These are phyloP conservation scores for Drosophila mojavensis DNA, from an alignment of 1,140 invertebrate species.

Conservation along the genomic window DNA sequence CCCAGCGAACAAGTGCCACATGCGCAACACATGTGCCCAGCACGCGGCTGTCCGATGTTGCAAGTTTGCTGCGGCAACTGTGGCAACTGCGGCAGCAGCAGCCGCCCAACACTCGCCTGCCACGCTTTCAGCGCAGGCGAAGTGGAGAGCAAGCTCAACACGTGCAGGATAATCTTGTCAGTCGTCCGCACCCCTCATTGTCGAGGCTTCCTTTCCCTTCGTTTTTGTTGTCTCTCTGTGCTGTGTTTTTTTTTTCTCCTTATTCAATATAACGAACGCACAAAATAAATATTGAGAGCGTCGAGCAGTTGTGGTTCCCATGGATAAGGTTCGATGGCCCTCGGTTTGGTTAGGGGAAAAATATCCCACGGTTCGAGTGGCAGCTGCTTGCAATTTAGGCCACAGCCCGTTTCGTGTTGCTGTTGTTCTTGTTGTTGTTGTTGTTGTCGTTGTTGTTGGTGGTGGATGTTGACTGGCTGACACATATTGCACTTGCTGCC, in stretches of 20 bases:
- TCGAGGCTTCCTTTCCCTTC: slow-evolving; percentile 32
- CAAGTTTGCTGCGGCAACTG: slow-evolving; percentile 24
- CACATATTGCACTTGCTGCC: slow-evolving; percentile 74
- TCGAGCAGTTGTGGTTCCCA: slow-evolving; percentile 84
- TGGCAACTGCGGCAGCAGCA: slow-evolving; percentile 20
- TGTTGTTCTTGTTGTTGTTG: slow-evolving; percentile 25
- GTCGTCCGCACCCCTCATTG: slow-evolving; percentile 46
- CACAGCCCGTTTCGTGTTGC: slow-evolving; percentile 68
- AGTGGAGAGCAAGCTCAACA: slow-evolving; percentile 71
- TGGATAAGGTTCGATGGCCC: slow-evolving; percentile 77
- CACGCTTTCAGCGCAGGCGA: slow-evolving; percentile 68
- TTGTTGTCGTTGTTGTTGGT: slow-evolving; percentile 41
- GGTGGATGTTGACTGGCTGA: slow-evolving; percentile 53
- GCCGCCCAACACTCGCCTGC: slow-evolving; percentile 63
- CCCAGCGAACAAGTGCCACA: slow-evolving; percentile 72
- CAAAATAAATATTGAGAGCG: slow-evolving; percentile 81
- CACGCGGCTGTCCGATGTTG: slow-evolving; percentile 49
- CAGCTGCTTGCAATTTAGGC: slow-evolving; percentile 83
- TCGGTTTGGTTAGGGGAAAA: slow-evolving; percentile 70
- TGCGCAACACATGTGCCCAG: slow-evolving; percentile 67
- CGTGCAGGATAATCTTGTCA: slow-evolving; percentile 76
- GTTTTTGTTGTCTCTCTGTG: slow-evolving; percentile 10
- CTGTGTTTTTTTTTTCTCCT: slow-evolving; percentile 27
- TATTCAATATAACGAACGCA: slow-evolving; percentile 71
- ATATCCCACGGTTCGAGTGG: slow-evolving; percentile 83